Percentiles rank a stretch among this genome's conserved stretches.
Evolutionary conservation across 2,797 vertebrate genomes (phyloP).

Genomic region (Cossypha niveicapilla): DNA sequence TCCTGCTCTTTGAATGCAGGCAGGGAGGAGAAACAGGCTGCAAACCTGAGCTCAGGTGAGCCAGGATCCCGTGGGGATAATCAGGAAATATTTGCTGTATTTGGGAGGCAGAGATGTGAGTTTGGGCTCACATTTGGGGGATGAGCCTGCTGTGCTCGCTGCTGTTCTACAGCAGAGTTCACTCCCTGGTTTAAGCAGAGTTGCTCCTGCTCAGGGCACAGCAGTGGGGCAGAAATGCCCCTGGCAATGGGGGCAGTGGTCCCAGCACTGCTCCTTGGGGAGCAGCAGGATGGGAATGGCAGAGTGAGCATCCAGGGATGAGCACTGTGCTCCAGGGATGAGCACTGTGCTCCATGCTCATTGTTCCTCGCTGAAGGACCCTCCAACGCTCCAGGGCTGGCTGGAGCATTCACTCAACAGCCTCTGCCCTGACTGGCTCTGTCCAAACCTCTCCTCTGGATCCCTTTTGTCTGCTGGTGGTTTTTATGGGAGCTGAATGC

Average conservation of each 20-base stretch:
- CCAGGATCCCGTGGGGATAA: background rate
- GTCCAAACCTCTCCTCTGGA: constrained; percentile 38
- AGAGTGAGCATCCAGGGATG: background rate
- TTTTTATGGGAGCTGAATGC: background rate
- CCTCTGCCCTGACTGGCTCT: background rate
- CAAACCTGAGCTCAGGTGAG: constrained; percentile 52
- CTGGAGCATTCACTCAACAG: background rate
- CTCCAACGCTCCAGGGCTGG: background rate
- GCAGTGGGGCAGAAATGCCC: background rate
- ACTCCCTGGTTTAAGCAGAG: background rate
- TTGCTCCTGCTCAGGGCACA: background rate
- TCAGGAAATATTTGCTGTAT: constrained; percentile 33
- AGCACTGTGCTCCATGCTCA: background rate
- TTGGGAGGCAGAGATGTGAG: background rate
- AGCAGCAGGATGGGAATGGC: background rate
- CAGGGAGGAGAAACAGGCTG: constrained; percentile 44
- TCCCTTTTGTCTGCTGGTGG: constrained; percentile 22
- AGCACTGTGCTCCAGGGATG: background rate
- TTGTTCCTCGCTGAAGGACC: background rate
- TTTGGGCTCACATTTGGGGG: background rate
- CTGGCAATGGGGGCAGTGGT: background rate
- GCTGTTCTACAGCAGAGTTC: background rate
- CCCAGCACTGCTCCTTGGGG: background rate
- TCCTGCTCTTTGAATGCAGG: constrained; percentile 38
- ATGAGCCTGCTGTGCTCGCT: background rate